A percentile compares a stretch with the other conserved stretches of the same genome.
These are phyloP conservation scores for Lathronympha strigana DNA, from an alignment of 2,888 invertebrate species.

Conservation along the genomic window DNA sequence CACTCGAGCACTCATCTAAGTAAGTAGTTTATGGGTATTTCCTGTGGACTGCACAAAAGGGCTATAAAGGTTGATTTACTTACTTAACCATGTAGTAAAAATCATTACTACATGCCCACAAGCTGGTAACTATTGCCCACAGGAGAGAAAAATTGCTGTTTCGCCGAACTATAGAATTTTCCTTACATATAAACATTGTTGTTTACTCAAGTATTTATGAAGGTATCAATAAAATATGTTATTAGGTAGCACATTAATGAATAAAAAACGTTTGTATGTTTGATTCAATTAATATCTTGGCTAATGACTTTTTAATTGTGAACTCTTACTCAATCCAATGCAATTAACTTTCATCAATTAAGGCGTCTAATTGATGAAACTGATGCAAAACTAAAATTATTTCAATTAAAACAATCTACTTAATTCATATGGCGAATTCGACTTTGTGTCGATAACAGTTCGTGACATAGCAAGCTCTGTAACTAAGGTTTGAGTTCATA, in stretches of 20 bases:
- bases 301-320: conserved; percentile 20
- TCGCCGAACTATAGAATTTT: no score
- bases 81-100: no score
- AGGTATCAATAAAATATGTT: conserved; percentile 1
- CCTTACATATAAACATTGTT: no score
- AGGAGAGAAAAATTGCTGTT: no score
- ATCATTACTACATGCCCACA: no score
- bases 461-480: no score
- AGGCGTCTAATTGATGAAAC: conserved; percentile 15
- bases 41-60: no score
- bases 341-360: conserved; percentile 39
- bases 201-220: neutral
- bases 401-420: neutral
- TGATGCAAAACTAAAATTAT: neutral
- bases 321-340: conserved; percentile 17
- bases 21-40: no score
- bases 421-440: neutral
- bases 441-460: neutral
- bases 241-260: neutral
- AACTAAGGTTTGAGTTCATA: no score
- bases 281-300: conserved; percentile 8
- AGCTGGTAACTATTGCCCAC: no score
- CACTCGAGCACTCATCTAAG: no score
- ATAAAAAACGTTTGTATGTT: neutral
- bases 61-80: no score